Conservation (phyloP, 2,888 invertebrate species). For the Tetranychus piercei region DNA sequence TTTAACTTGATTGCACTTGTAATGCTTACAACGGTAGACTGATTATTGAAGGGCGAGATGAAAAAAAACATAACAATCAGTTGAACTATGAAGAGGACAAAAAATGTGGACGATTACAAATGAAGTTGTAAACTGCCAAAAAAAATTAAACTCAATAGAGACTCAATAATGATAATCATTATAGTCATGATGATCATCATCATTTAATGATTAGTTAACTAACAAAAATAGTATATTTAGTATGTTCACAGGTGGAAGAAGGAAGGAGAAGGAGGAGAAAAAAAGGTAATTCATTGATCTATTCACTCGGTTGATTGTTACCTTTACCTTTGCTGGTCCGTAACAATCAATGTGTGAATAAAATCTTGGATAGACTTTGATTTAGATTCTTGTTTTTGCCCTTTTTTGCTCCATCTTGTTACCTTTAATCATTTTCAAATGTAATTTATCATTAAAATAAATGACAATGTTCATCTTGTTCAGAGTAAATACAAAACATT, state of each 20-base stretch:
- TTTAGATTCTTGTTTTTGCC: neutral
- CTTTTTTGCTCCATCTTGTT: neutral
- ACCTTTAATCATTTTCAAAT: neutral
- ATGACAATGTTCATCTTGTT: neutral
- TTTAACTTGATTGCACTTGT: too few relatives aligned
- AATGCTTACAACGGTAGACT: too few relatives aligned
- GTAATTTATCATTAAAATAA: slow-evolving; percentile 7
- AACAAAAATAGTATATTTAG: neutral
- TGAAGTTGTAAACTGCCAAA: too few relatives aligned
- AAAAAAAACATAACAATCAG: too few relatives aligned
- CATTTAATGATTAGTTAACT: neutral
- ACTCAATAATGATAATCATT: too few relatives aligned
- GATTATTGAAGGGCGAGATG: too few relatives aligned
- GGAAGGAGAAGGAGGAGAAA: neutral
- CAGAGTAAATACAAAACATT: too few relatives aligned
- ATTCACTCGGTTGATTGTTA: neutral
- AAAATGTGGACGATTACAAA: slow-evolving; percentile 3
- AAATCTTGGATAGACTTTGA: neutral
- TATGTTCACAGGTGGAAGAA: neutral
- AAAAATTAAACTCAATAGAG: too few relatives aligned
- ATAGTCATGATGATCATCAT: neutral
- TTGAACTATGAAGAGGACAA: neutral
- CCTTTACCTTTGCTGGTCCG: neutral
- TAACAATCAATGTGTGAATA: neutral
- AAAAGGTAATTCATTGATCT: neutral